Evolutionary conservation across 2,888 invertebrate species (phyloP).

Genomic region (Antheraea assamensis): DNA sequence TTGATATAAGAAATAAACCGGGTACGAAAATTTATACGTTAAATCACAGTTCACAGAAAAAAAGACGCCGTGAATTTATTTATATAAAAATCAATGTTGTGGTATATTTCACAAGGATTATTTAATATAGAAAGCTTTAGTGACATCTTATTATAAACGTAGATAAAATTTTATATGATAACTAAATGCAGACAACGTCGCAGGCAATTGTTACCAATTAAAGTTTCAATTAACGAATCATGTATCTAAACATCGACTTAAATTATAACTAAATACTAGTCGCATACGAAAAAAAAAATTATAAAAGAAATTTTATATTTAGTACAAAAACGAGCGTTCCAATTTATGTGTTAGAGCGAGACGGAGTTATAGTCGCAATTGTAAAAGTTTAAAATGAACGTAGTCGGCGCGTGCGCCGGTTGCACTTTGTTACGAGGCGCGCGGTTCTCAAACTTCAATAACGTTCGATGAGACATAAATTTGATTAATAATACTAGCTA

Average conservation of each 20-base stretch:
- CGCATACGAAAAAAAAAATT: background rate
- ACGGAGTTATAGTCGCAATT: conserved; percentile 3
- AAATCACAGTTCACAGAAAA: no score
- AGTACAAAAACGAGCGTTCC: conserved; percentile 2
- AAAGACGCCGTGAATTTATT: no score
- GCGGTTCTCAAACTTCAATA: conserved; percentile 50
- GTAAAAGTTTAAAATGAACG: conserved; percentile 8
- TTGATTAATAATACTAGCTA: background rate
- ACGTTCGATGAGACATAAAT: background rate
- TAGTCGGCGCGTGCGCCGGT: conserved; percentile 54
- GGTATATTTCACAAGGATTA: no score
- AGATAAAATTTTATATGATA: no score
- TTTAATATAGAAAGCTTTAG: no score
- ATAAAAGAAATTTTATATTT: background rate
- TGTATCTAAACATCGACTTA: background rate
- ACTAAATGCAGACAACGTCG: no score
- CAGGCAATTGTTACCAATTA: no score
- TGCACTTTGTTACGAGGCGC: conserved; percentile 45
- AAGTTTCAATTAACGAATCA: background rate
- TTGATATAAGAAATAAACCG: no score
- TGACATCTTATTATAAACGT: no score
- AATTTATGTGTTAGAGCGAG: conserved; percentile 10
- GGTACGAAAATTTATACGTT: no score
- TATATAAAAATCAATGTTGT: no score
- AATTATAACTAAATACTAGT: background rate